A percentile compares a stretch with the other conserved stretches of the same genome.
These are phyloP conservation scores for Oreonectes daqikongensis DNA, from an alignment of 2,797 vertebrate genomes.

Conservation along the genomic window DNA sequence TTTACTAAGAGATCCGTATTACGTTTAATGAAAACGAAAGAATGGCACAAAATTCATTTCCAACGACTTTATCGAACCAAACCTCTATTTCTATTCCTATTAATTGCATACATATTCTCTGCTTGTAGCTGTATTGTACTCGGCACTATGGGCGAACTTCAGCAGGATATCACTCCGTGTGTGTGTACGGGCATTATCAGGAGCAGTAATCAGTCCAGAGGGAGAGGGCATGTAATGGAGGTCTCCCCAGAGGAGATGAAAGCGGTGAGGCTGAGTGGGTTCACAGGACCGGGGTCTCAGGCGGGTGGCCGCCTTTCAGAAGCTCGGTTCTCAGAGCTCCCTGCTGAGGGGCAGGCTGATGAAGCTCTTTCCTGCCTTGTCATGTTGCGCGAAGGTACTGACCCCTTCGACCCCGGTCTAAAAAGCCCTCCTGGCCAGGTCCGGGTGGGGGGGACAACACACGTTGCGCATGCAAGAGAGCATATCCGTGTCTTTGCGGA, in stretches of 20 bases:
- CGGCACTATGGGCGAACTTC: conserved; percentile 2
- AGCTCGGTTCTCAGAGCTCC: conserved; percentile 64
- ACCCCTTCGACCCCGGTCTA: conserved; percentile 57
- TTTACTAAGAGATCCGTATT: conserved; percentile 5
- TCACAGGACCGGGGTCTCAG: conserved; percentile 51
- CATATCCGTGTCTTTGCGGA: conserved; percentile 51
- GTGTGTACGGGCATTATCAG: conserved; percentile 70
- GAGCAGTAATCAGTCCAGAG: conserved; percentile 79
- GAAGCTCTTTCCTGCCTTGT: conserved; percentile 71
- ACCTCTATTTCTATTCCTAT: conserved; percentile 9
- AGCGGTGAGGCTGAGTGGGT: not conserved
- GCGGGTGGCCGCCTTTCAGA: conserved; percentile 72
- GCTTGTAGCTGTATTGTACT: conserved; percentile 7
- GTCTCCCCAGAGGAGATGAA: conserved; percentile 49
- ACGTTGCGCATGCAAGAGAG: conserved; percentile 41
- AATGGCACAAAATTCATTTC: not conserved
- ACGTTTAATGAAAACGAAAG: conserved; percentile 17
- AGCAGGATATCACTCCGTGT: conserved; percentile 10
- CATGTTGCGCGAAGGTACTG: conserved; percentile 64
- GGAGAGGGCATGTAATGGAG: conserved; percentile 62
- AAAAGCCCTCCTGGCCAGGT: conserved; percentile 57
- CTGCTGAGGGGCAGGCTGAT: conserved; percentile 62
- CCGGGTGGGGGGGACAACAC: conserved; percentile 51
- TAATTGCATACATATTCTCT: conserved; percentile 28
- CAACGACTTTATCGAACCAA: conserved; percentile 4